A percentile compares a stretch with the other conserved stretches of the same genome.
phyloP scores from a whole-genome alignment of 2,888 invertebrate species.

The Empis livida region DNA sequence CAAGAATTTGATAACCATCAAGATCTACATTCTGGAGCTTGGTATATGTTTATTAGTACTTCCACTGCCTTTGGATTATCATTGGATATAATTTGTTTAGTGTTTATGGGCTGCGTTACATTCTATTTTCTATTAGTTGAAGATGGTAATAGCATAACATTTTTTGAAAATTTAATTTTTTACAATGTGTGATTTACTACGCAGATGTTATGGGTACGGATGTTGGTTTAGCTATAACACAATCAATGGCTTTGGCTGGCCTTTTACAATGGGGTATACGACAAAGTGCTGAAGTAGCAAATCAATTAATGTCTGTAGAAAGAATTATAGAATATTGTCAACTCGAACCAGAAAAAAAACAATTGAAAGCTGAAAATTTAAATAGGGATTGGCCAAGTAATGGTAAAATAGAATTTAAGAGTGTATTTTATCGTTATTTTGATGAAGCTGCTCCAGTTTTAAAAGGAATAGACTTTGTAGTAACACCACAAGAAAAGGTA shows the following conservation, averaged over 20 bases:
- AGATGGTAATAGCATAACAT: conserved; percentile 10
- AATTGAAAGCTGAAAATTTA: conserved; percentile 15
- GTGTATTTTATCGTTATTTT: conserved; percentile 53
- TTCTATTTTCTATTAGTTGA: conserved; percentile 45
- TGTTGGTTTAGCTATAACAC: conserved; percentile 42
- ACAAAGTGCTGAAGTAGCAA: conserved; percentile 57
- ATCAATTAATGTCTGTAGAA: conserved; percentile 57
- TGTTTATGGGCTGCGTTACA: conserved; percentile 50
- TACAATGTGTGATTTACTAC: neutral
- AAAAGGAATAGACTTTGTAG: conserved; percentile 47
- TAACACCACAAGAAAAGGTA: conserved; percentile 43
- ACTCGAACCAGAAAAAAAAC: conserved; percentile 33
- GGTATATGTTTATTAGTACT: conserved; percentile 50
- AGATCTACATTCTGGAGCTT: conserved; percentile 51
- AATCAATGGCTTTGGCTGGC: conserved; percentile 38
- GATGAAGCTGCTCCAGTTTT: conserved; percentile 71
- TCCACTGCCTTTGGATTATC: conserved; percentile 52
- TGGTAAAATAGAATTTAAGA: conserved; percentile 39
- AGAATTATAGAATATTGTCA: conserved; percentile 52
- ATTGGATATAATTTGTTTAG: conserved; percentile 48
- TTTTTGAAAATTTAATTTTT: neutral
- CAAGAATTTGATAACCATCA: conserved; percentile 46
- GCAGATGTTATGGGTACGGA: conserved; percentile 28
- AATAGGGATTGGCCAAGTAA: conserved; percentile 37
- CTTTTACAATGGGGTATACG: conserved; percentile 58